Evolutionary conservation across 2,797 vertebrate genomes (phyloP).

Genomic region (Eleutherodactylus coqui): DNA sequence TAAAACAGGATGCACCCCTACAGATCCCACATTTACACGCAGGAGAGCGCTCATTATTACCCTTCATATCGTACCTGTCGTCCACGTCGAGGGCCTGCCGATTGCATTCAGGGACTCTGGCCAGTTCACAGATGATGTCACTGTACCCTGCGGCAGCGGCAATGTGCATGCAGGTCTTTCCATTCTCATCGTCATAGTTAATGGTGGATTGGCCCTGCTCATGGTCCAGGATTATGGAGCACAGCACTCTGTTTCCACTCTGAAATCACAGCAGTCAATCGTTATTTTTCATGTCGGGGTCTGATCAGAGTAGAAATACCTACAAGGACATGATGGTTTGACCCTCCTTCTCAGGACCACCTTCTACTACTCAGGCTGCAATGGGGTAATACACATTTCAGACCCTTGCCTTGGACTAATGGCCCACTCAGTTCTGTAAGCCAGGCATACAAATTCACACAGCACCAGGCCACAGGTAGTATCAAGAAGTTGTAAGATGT

Average conservation of each 20-base stretch:
- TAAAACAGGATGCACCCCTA: background rate
- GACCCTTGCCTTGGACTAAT: too few species aligned
- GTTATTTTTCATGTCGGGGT: background rate
- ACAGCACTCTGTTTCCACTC: constrained; percentile 85
- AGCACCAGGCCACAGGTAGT: too few species aligned
- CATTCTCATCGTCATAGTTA: constrained; percentile 87
- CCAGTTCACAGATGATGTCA: constrained; percentile 84
- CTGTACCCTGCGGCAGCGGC: constrained; percentile 86
- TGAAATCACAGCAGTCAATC: constrained; percentile 67
- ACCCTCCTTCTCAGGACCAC: too few species aligned
- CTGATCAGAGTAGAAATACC: background rate
- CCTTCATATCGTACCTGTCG: constrained; percentile 81
- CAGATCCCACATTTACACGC: background rate
- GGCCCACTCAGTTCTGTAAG: too few species aligned
- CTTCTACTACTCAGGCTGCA: background rate
- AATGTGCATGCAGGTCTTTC: constrained; percentile 86
- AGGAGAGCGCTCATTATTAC: background rate
- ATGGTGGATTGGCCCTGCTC: constrained; percentile 83
- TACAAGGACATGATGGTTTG: background rate
- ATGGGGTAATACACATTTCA: too few species aligned
- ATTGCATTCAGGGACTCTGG: constrained; percentile 84
- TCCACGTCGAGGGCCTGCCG: constrained; percentile 87
- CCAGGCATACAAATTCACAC: too few species aligned
- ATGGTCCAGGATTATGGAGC: constrained; percentile 85
- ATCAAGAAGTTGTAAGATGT: too few species aligned